These are phyloP conservation scores for Monopis laevigella DNA, from an alignment of 2,888 invertebrate species.

Conservation along the genomic window DNA sequence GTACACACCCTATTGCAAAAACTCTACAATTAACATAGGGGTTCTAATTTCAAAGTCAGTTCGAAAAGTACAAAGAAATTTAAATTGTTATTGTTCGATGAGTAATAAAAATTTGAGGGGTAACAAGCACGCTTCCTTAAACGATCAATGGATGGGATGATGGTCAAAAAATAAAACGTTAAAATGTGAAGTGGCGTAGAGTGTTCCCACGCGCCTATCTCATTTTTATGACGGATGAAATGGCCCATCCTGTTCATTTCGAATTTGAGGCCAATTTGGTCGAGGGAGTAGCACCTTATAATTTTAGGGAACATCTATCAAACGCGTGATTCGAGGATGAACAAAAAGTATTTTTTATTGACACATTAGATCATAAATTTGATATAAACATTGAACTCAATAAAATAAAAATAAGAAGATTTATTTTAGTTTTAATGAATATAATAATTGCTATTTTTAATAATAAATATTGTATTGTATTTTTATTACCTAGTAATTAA, in stretches of 20 bases:
- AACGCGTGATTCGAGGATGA: neutral
- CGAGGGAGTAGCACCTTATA: slow-evolving; percentile 40
- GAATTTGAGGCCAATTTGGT: slow-evolving; percentile 38
- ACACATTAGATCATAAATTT: neutral
- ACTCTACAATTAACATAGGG: slow-evolving; percentile 15
- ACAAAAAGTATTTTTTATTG: neutral
- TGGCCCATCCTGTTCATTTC: slow-evolving; percentile 25
- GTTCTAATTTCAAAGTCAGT: slow-evolving; percentile 20
- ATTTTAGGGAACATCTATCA: slow-evolving; percentile 29
- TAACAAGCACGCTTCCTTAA: slow-evolving; percentile 32
- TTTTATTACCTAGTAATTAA: too few relatives aligned
- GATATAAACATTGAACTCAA: too few relatives aligned
- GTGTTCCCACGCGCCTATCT: slow-evolving; percentile 46
- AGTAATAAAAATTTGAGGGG: slow-evolving; percentile 8
- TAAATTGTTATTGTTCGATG: slow-evolving; percentile 6
- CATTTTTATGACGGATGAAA: slow-evolving; percentile 35
- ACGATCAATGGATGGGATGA: slow-evolving; percentile 22
- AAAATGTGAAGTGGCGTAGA: slow-evolving; percentile 27
- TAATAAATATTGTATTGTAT: too few relatives aligned
- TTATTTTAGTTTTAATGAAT: too few relatives aligned
- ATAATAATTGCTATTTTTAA: too few relatives aligned
- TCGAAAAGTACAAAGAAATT: slow-evolving; percentile 5
- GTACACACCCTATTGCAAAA: slow-evolving; percentile 6
- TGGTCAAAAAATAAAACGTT: slow-evolving; percentile 20
- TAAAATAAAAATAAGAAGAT: too few relatives aligned